These are phyloP conservation scores for Aphidius gifuensis DNA, from an alignment of 1,140 invertebrate genomes.

Conservation along the genomic window DNA sequence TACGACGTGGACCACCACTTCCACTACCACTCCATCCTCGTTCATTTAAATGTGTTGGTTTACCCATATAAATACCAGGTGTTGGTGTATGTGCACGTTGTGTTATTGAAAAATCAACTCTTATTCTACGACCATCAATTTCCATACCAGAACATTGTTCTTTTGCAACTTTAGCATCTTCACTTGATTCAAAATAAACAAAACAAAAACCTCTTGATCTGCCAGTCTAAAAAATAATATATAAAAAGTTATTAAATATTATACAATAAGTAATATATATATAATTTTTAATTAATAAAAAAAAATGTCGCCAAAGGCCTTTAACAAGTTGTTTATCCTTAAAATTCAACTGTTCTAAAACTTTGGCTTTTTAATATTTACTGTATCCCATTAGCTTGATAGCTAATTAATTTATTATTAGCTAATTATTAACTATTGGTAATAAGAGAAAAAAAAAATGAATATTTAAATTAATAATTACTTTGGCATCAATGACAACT, in stretches of 20 bases:
- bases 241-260: constrained; percentile 11
- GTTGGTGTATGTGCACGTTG: constrained; percentile 95
- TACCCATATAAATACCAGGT: constrained; percentile 97
- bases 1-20: constrained; percentile 44
- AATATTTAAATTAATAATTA: constrained; percentile 48
- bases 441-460: background rate
- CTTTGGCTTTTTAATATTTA: constrained; percentile 41
- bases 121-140: constrained; percentile 87
- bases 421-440: background rate
- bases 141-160: constrained; percentile 91
- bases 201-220: constrained; percentile 95
- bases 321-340: constrained; percentile 42
- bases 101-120: constrained; percentile 97
- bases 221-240: constrained; percentile 65
- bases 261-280: too few species aligned
- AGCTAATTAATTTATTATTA: background rate
- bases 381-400: constrained; percentile 24
- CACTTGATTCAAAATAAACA: constrained; percentile 86
- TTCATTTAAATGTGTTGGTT: constrained; percentile 65
- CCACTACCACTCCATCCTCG: constrained; percentile 43
- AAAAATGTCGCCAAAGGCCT: constrained; percentile 47
- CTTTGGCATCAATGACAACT: constrained; percentile 94
- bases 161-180: constrained; percentile 92
- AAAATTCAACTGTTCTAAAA: constrained; percentile 47
- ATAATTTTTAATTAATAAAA: background rate